These are phyloP conservation scores for Ylistrum balloti DNA, from an alignment of 1,140 invertebrate species.

Conservation along the genomic window DNA sequence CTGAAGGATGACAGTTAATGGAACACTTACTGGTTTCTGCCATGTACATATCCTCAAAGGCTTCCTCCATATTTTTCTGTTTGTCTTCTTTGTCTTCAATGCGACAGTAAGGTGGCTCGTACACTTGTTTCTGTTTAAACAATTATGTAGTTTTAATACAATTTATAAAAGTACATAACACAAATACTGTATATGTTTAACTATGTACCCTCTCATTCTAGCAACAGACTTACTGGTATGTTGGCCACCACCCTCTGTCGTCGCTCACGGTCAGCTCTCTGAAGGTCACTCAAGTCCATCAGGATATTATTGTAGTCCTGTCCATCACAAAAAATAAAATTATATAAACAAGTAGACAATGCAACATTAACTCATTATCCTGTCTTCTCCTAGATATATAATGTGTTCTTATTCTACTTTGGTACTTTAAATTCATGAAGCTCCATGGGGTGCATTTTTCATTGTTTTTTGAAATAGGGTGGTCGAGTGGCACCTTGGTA, in stretches of 20 bases:
- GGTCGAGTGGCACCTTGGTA: too few species aligned
- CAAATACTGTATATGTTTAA: too few species aligned
- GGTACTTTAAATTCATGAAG: too few species aligned
- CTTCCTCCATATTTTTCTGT: constrained; percentile 77
- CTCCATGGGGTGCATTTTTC: too few species aligned
- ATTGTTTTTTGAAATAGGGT: too few species aligned
- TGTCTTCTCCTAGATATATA: too few species aligned
- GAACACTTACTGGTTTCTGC: constrained; percentile 70
- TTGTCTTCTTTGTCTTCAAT: constrained; percentile 77
- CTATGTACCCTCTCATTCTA: too few species aligned
- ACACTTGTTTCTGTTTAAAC: constrained; percentile 77
- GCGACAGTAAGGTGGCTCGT: constrained; percentile 78
- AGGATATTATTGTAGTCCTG: constrained; percentile 81
- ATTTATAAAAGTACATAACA: too few species aligned
- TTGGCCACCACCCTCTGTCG: constrained; percentile 77
- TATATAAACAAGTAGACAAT: not conserved
- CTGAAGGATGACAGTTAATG: too few species aligned
- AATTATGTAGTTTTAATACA: not conserved
- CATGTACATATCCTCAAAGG: constrained; percentile 81
- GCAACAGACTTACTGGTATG: constrained; percentile 76
- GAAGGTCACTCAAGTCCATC: constrained; percentile 80
- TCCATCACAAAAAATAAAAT: constrained; percentile 56
- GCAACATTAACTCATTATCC: too few species aligned
- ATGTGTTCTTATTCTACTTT: too few species aligned
- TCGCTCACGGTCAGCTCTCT: constrained; percentile 77